Percentiles rank a stretch among this genome's conserved stretches.
These are phyloP conservation scores for Halichoeres trimaculatus DNA, from an alignment of 2,113 vertebrate genomes.

Conservation along the genomic window DNA sequence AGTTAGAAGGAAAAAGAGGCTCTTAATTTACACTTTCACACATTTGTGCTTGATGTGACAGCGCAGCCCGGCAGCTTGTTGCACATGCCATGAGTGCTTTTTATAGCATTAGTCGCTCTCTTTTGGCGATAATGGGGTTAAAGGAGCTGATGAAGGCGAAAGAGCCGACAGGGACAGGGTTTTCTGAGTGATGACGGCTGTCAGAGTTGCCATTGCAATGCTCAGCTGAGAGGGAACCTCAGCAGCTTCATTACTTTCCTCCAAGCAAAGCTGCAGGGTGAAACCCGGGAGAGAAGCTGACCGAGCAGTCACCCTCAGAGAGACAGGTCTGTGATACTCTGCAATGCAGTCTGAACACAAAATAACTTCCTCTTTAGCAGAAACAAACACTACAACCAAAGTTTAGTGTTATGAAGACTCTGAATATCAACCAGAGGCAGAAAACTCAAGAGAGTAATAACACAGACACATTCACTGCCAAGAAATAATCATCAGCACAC, in stretches of 20 bases:
- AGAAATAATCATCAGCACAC: not conserved
- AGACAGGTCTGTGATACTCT: conserved; percentile 1
- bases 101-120: conserved; percentile 3
- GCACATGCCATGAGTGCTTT: conserved; percentile 7
- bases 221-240: conserved; percentile 22
- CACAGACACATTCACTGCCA: not conserved
- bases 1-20: not conserved
- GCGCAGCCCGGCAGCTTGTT: not conserved
- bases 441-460: not conserved
- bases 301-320: conserved; percentile 13
- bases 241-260: conserved; percentile 39
- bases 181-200: conserved; percentile 45
- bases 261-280: conserved; percentile 27
- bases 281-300: conserved; percentile 32
- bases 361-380: not conserved
- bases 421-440: conserved; percentile 10
- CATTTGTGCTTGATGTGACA: conserved; percentile 16
- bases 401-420: not conserved
- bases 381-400: not conserved
- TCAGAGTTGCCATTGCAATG: conserved; percentile 27
- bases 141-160: conserved; percentile 38
- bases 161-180: conserved; percentile 19
- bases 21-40: conserved; percentile 16
- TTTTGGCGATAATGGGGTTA: not conserved
- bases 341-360: not conserved